phyloP scores from a whole-genome alignment of 2,888 invertebrate genomes.

The Iphiclides podalirius region DNA sequence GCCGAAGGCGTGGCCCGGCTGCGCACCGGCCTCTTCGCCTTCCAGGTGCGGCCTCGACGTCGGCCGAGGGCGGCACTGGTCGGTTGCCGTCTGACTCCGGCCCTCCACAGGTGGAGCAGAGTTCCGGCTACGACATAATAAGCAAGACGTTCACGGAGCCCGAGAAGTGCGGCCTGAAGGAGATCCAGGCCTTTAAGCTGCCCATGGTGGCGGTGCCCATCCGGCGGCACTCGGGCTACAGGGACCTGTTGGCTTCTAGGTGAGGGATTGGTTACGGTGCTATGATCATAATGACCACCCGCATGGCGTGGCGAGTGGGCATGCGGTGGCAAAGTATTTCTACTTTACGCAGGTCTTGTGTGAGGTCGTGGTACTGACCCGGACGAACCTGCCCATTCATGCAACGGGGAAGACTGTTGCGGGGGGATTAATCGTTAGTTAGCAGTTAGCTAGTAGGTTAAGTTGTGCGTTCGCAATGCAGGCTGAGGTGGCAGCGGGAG shows the following conservation, averaged over 20 bases:
- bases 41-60: conserved; percentile 58
- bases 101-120: conserved; percentile 80
- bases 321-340: no score
- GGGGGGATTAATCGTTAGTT: no score
- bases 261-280: conserved; percentile 29
- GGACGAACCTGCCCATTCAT: no score
- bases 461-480: conserved; percentile 35
- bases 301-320: no score
- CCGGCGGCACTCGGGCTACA: conserved; percentile 77
- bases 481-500: conserved; percentile 82
- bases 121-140: conserved; percentile 81
- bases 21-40: conserved; percentile 78
- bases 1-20: conserved; percentile 77
- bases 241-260: conserved; percentile 75
- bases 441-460: no score
- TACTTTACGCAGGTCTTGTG: no score
- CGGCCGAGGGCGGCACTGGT: no score
- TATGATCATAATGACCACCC: no score
- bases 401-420: no score
- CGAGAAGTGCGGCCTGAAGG: conserved; percentile 82
- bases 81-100: no score
- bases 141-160: conserved; percentile 81
- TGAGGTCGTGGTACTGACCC: no score
- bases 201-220: conserved; percentile 79
- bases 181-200: conserved; percentile 79